These are phyloP conservation scores for Mesocricetus auratus DNA, from an alignment of 2,113 vertebrate genomes.

Conservation along the genomic window DNA sequence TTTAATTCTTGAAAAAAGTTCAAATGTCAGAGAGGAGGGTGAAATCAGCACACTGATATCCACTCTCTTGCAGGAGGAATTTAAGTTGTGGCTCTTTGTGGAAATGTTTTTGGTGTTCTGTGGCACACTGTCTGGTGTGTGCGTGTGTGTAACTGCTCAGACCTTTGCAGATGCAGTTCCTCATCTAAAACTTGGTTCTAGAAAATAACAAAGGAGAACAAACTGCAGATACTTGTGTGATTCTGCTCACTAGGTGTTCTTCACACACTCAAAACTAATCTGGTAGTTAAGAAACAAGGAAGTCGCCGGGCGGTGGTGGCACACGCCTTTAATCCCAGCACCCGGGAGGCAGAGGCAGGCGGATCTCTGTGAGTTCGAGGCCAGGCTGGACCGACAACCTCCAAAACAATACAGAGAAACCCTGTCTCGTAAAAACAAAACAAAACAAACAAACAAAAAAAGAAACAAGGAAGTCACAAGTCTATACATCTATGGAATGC, in stretches of 20 bases:
- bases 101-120: background rate
- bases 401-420: no score
- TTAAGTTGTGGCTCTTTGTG: background rate
- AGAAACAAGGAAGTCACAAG: background rate
- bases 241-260: background rate
- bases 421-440: no score
- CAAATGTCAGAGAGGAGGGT: accelerated
- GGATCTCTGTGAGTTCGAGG: no score
- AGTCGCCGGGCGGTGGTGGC: no score
- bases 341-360: no score
- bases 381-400: no score
- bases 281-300: background rate
- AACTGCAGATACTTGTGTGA: background rate
- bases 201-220: background rate
- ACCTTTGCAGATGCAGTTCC: background rate
- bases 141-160: background rate
- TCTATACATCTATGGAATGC: background rate
- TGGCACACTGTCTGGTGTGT: background rate
- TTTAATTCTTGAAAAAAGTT: background rate
- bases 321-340: no score
- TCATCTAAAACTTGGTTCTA: background rate
- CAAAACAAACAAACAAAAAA: no score
- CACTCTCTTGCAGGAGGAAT: background rate
- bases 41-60: background rate
- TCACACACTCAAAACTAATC: background rate